phyloP scores from a whole-genome alignment of 2,113 vertebrate genomes.

The Eidolon helvum region DNA sequence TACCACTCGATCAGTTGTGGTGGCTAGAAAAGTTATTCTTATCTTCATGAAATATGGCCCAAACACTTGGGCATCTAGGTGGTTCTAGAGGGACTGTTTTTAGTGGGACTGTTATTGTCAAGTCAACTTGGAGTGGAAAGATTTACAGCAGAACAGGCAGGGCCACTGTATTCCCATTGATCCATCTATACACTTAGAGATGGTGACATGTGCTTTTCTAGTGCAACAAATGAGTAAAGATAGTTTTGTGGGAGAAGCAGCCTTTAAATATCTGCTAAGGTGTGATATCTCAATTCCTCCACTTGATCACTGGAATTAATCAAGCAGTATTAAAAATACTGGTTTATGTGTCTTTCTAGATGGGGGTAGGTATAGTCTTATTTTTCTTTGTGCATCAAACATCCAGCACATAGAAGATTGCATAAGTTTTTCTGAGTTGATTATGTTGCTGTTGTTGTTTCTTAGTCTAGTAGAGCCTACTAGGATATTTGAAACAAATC shows the following conservation, averaged over 20 bases:
- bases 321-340: neutral
- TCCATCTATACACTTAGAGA: neutral
- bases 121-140: neutral
- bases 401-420: neutral
- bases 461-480: neutral
- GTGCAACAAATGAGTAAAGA: neutral
- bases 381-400: neutral
- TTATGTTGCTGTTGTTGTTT: neutral
- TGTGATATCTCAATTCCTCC: neutral
- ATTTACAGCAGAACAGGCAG: neutral
- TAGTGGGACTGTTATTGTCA: neutral
- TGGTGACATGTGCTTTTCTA: neutral
- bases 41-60: neutral
- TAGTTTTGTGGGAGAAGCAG: neutral
- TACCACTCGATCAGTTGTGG: neutral
- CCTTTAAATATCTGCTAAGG: neutral
- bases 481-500: neutral
- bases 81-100: neutral
- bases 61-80: neutral
- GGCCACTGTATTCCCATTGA: neutral
- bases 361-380: neutral
- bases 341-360: neutral
- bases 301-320: neutral
- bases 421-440: neutral
- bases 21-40: neutral